Base-by-base conservation (phyloP, 2,113 vertebrate genomes). In the Pandion haliaetus region DNA sequence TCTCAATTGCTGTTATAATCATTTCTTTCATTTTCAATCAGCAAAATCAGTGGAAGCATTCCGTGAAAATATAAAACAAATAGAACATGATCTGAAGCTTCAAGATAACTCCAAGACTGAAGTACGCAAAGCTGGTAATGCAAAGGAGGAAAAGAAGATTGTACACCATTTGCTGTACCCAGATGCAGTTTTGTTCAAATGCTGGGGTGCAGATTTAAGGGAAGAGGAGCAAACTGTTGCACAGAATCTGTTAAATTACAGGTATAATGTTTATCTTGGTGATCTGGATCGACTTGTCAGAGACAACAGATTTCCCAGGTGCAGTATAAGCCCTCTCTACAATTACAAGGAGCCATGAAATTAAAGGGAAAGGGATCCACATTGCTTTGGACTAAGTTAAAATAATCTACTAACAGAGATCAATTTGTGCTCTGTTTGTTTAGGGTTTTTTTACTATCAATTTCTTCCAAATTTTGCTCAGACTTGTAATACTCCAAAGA, bases 211-310 rank as follows among this genome's bases (percentile, higher is more conserved):
- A 45, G 73, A 45, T n/a, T 94, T 97, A 38, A 82, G 66, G 10
- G 93, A 96, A 59, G 82, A 82, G 23, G 59, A 97, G 26, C 93
- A 97, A 89, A 79, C 50, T 44, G 18, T 40, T 72, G 96, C 93
- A 10, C 49, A 95, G 90, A 66, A 94, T 17, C 86, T 98, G 50
- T 97, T 32, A 49, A 94, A 45, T 54, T 97, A 95, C 40, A 90
- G 94, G 8, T 97, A 95, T 93, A 98, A 97, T 2, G 90, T 74
- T 45, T 96, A 95, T 45, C 90, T 97, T 31, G 91, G 97, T 52
- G 55, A 97, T 50, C 65, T 94, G 40, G 77, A 97, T 32, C 49
- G 67, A 38, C 70, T 73, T 63, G 40, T 97, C 59, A 81, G 29
- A 10, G 95, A 97, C 28, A 95, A 79, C 1, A 54, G 79, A 17